phyloP scores from a whole-genome alignment of 2,797 vertebrate species.

The Sardinella longiceps region DNA sequence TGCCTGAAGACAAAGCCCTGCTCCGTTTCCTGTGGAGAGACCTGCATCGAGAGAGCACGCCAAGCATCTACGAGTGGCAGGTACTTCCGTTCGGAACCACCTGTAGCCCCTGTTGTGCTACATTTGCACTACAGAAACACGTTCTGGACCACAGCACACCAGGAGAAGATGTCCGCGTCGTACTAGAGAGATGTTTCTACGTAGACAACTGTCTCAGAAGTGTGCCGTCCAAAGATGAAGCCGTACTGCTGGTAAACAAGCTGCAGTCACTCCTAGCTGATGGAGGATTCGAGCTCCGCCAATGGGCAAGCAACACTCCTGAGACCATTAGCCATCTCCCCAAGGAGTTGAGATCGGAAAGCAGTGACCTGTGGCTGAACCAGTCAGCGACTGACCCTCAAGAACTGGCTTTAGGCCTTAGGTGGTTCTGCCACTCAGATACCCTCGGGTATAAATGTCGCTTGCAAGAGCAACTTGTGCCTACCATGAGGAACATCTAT shows the following conservation, averaged over 20 bases:
- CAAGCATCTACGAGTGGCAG: too few relatives aligned
- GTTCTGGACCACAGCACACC: not conserved
- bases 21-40: too few relatives aligned
- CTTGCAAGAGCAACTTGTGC: not conserved
- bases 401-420: not conserved
- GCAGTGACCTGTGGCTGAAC: not conserved
- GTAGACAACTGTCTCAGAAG: slow-evolving; percentile 33
- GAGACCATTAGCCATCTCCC: slow-evolving; percentile 24
- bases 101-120: too few relatives aligned
- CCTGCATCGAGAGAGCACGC: too few relatives aligned
- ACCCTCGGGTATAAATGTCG: not conserved
- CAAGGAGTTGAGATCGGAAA: slow-evolving; percentile 16
- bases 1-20: too few relatives aligned
- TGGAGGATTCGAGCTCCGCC: slow-evolving; percentile 25
- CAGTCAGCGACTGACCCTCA: not conserved
- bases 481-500: not conserved
- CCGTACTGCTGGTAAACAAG: not conserved
- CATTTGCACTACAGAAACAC: too few relatives aligned
- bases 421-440: not conserved
- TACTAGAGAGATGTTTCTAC: not conserved
- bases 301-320: slow-evolving; percentile 27
- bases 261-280: not conserved
- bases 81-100: too few relatives aligned
- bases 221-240: not conserved
- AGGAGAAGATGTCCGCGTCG: not conserved